A percentile compares a stretch with the other conserved stretches of the same genome.
Evolutionary conservation across 2,888 invertebrate species (phyloP).

Genomic region (Apodemia hepburni): DNA sequence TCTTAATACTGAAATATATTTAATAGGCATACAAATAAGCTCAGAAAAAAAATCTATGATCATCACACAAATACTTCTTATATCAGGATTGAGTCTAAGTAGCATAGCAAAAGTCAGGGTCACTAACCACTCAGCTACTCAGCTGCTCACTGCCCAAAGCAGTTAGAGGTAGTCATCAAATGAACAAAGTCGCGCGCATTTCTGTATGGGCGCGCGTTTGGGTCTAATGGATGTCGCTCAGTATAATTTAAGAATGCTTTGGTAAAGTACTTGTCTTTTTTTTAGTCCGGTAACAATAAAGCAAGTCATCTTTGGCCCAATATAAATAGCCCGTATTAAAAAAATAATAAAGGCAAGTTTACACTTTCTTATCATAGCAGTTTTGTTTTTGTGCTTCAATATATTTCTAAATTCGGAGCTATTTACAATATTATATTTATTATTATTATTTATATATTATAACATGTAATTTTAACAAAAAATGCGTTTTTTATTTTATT

Average conservation of each 20-base stretch:
- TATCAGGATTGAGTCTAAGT: too few relatives aligned
- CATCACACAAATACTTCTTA: too few relatives aligned
- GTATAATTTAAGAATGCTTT: conserved; percentile 49
- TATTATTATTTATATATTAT: too few relatives aligned
- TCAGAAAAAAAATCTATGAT: too few relatives aligned
- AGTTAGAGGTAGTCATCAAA: background rate
- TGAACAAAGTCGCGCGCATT: background rate
- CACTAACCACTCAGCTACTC: background rate
- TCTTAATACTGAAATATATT: too few relatives aligned
- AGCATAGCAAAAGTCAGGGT: background rate
- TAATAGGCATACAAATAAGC: too few relatives aligned
- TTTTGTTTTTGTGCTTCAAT: too few relatives aligned
- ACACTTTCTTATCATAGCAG: conserved; percentile 11
- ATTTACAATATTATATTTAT: too few relatives aligned
- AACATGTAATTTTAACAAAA: too few relatives aligned
- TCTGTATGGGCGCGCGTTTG: background rate
- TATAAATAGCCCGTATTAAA: conserved; percentile 54
- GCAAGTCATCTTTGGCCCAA: conserved; percentile 62
- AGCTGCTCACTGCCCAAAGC: too few relatives aligned
- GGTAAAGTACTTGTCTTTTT: conserved; percentile 43
- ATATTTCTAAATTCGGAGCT: too few relatives aligned
- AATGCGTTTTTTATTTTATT: too few relatives aligned
- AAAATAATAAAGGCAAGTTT: conserved; percentile 3
- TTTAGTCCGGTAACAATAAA: conserved; percentile 41
- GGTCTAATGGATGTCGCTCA: conserved; percentile 51